Percentiles rank a stretch among this genome's conserved stretches.
phyloP scores from a whole-genome alignment of 2,888 invertebrate species.

The Hirtodrosophila confusa region DNA sequence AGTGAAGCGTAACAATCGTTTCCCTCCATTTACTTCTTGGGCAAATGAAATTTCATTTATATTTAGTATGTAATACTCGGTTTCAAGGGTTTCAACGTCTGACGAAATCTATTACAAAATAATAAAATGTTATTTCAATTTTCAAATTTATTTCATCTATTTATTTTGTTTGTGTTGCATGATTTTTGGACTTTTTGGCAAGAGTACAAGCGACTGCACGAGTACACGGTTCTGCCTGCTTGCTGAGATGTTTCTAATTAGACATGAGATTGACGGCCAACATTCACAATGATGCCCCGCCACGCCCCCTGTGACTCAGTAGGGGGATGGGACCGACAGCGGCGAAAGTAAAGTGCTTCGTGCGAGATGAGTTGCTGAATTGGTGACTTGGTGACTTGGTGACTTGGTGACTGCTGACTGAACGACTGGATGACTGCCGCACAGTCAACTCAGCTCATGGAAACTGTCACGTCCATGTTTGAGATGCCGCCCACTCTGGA shows the following conservation, averaged over 20 bases:
- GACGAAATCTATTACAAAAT: slow-evolving; percentile 38
- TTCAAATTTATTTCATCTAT: slow-evolving; percentile 2
- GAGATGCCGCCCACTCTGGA: slow-evolving; percentile 20
- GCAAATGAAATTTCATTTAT: slow-evolving; percentile 16
- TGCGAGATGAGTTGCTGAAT: slow-evolving; percentile 21
- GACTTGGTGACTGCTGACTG: slow-evolving; percentile 10
- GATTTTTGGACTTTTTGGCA: slow-evolving; percentile 42
- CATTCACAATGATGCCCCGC: slow-evolving; percentile 30
- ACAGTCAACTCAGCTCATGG: slow-evolving; percentile 33
- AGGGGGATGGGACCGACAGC: neutral
- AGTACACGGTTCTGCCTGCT: slow-evolving; percentile 29
- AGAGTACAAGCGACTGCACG: slow-evolving; percentile 30
- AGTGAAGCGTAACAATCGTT: slow-evolving; percentile 40
- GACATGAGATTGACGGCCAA: slow-evolving; percentile 63
- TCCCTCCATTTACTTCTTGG: slow-evolving; percentile 35
- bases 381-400: slow-evolving; percentile 5
- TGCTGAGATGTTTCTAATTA: slow-evolving; percentile 63
- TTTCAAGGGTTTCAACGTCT: slow-evolving; percentile 34
- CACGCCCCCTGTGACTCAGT: neutral
- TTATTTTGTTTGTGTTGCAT: neutral
- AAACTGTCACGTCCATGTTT: slow-evolving; percentile 31
- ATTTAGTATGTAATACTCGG: slow-evolving; percentile 9
- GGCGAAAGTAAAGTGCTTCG: slow-evolving; percentile 22
- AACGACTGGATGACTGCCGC: slow-evolving; percentile 8
- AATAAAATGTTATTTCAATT: slow-evolving; percentile 29